Evolutionary conservation across 1,140 invertebrate genomes (phyloP), one percentile per base, ranked within the genome.

Genomic region (Pogonomyrmex barbatus): DNA sequence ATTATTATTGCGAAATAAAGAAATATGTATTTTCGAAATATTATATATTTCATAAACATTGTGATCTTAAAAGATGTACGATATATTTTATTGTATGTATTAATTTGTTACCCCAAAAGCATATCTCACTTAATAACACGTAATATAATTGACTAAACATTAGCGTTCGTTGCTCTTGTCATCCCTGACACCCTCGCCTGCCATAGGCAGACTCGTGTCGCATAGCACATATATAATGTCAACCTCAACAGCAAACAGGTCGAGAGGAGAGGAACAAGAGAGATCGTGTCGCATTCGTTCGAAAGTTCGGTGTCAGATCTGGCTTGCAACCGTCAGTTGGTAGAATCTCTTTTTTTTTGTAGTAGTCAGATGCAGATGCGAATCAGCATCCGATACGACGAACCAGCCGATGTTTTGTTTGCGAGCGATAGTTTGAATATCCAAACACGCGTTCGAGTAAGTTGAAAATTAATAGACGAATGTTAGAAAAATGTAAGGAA

Each of bases 321-420:
- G 45, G 33, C 54, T 76, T 84, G 81, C 86, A 86, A 77, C 12
- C 14, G 81, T 84, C 83, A 85, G 50, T 60, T 70, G 65, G 52
- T 24, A 71, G 24, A 54, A n/a, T 24, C 10, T 76, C 42, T 36
- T 92, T 91, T 92, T 91, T 92, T 92, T 90, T 83, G 71, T 39
- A 76, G 85, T 88, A 92, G 92, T 92, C 91, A 92, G 90, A 93
- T 89, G 86, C 92, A 93, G 92, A 91, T 88, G 87, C 87, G 88
- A 63, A 83, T 90, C 67, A 85, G 39, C 70, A 9, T 50, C 63
- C 79, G 67, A 89, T 85, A 71, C 42, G 60, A 71, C 42, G 60
- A 81, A 36, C 9, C 45, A 50, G 68, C 50, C 63, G 87, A 68
- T 87, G 86, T 90, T 90, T 75, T 78, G 71, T 70, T 58, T 60